These are phyloP conservation scores for Cremastobaeus sp. DNA, from an alignment of 2,888 invertebrate species.

Conservation along the genomic window DNA sequence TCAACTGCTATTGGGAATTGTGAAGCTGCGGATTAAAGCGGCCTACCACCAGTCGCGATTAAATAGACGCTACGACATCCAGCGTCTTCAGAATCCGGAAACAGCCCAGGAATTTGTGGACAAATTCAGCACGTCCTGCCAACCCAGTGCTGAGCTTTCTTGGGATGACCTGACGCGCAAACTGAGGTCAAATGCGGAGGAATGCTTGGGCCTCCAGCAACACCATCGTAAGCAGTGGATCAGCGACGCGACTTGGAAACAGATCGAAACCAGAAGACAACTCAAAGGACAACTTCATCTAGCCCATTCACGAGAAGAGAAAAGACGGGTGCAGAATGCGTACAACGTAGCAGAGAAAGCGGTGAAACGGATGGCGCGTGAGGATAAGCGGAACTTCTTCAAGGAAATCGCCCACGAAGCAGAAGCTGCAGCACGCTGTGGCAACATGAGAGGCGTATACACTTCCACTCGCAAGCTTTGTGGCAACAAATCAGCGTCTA, in stretches of 20 bases:
- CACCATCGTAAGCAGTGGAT: too few species aligned
- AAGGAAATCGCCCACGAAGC: neutral
- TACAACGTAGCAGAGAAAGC: too few species aligned
- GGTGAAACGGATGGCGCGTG: neutral
- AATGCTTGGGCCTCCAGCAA: constrained; percentile 6
- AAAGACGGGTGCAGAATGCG: too few species aligned
- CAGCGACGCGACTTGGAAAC: constrained; percentile 18
- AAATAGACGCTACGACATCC: too few species aligned
- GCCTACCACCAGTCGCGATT: too few species aligned
- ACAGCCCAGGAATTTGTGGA: constrained; percentile 1
- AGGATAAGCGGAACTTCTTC: too few species aligned
- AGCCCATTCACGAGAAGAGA: constrained; percentile 5
- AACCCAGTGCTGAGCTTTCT: neutral
- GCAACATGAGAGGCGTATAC: constrained; percentile 18
- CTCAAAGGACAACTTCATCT: constrained; percentile 11
- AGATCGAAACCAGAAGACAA: constrained; percentile 12
- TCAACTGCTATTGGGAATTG: too few species aligned
- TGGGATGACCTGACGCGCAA: constrained; percentile 3
- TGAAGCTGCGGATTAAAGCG: too few species aligned
- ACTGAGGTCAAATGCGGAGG: constrained; percentile 3
- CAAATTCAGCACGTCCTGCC: constrained; percentile 3
- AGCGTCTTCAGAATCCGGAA: too few species aligned
- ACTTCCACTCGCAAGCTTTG: constrained; percentile 15
- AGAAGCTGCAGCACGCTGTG: neutral
- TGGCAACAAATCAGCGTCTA: neutral